Evolutionary conservation across 2,797 vertebrate species (phyloP).

Genomic region (Crocidura indochinensis): DNA sequence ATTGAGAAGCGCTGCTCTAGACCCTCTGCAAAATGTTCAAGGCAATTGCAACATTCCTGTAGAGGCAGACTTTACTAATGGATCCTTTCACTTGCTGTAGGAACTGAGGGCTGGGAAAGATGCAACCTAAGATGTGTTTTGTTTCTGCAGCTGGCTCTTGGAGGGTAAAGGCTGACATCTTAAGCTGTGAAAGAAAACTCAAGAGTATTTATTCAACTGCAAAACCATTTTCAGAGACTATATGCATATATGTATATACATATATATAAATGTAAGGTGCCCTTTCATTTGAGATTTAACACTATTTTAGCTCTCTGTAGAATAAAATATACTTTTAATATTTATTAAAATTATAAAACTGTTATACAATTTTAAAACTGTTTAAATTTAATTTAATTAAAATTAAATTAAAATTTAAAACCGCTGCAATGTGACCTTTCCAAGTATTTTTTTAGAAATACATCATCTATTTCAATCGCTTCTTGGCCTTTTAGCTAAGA

Average conservation of each 20-base stretch:
- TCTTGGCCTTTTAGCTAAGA: too few relatives aligned
- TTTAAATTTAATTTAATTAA: too few relatives aligned
- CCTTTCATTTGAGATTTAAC: constrained; percentile 1
- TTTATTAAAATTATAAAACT: too few relatives aligned
- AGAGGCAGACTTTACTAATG: not conserved
- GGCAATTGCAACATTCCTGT: not conserved
- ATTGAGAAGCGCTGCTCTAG: too few relatives aligned
- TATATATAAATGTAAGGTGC: too few relatives aligned
- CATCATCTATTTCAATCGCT: not conserved
- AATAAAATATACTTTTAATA: constrained; percentile 10
- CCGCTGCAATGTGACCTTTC: constrained; percentile 7
- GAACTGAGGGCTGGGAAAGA: not conserved
- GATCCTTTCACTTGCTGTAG: not conserved
- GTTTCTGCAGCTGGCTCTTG: not conserved
- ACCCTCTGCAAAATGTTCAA: not conserved
- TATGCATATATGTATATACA: too few relatives aligned
- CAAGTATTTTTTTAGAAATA: constrained; percentile 6
- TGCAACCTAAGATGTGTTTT: not conserved
- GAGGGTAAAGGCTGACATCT: not conserved
- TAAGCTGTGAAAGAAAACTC: not conserved
- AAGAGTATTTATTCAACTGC: not conserved
- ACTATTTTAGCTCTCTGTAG: not conserved
- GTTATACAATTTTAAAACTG: too few relatives aligned
- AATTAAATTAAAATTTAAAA: not conserved
- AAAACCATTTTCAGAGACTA: not conserved